Conservation (phyloP, 2,888 invertebrate genomes). For the Apamea epomidion region DNA sequence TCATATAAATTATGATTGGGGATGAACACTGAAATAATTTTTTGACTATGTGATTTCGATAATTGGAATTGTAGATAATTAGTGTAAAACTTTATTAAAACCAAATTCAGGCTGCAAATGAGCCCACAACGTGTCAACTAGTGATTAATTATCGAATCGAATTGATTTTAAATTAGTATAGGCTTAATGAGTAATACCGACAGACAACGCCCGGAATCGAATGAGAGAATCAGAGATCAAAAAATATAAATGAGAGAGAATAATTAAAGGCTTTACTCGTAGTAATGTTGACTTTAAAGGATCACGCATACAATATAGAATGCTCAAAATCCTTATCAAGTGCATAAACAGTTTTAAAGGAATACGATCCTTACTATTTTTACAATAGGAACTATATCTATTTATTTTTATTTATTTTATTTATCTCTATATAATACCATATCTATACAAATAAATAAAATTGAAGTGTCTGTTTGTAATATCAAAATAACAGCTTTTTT, state of each 20-base stretch:
- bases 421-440: too few species aligned
- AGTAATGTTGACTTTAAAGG: not conserved
- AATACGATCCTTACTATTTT: not conserved
- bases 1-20: not conserved
- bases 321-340: not conserved
- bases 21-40: constrained; percentile 1
- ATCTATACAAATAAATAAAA: not conserved
- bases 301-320: not conserved
- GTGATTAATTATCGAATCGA: constrained; percentile 47
- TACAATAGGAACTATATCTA: not conserved
- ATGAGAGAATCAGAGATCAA: not conserved
- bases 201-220: not conserved
- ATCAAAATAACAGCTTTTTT: not conserved
- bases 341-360: not conserved
- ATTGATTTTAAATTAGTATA: constrained; percentile 36
- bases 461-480: not conserved
- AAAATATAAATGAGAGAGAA: not conserved
- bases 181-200: not conserved
- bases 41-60: constrained; percentile 17
- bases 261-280: not conserved
- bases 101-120: constrained; percentile 40
- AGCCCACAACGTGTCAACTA: constrained; percentile 41
- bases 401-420: too few species aligned
- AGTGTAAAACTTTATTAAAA: constrained; percentile 51
- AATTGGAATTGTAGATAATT: constrained; percentile 39